These are phyloP conservation scores for Telenomus remus DNA, from an alignment of 1,140 invertebrate genomes.

Conservation along the genomic window DNA sequence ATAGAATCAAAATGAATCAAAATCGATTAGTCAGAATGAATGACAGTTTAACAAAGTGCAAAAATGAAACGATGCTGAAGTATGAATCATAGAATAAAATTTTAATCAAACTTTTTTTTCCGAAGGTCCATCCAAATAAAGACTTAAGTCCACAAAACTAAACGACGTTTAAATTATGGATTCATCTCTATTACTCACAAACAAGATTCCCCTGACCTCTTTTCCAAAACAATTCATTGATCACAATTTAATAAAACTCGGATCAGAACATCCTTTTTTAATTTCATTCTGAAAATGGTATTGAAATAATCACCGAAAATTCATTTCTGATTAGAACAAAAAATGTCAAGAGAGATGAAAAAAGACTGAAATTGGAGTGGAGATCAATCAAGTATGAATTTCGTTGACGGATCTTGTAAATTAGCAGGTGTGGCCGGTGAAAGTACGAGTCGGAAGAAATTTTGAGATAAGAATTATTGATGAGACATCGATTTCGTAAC, in stretches of 20 bases:
- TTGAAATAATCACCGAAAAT: no score
- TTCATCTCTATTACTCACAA: background rate
- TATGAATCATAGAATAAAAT: slow-evolving; percentile 35
- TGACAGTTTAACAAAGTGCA: slow-evolving; percentile 8
- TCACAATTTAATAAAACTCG: background rate
- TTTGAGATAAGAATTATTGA: slow-evolving; percentile 41
- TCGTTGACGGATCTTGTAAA: slow-evolving; percentile 31
- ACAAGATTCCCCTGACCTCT: no score
- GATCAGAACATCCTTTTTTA: no score
- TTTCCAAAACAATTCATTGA: no score
- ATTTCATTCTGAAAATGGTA: no score
- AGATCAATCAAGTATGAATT: slow-evolving; percentile 48
- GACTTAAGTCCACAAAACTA: slow-evolving; percentile 33
- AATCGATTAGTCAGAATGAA: slow-evolving; percentile 27
- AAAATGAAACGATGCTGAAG: slow-evolving; percentile 31
- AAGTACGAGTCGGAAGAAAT: slow-evolving; percentile 14
- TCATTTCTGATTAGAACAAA: no score
- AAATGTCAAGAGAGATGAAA: no score
- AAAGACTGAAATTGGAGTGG: slow-evolving; percentile 35
- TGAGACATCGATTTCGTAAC: slow-evolving; percentile 29
- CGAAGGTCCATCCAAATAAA: slow-evolving; percentile 38
- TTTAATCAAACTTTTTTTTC: slow-evolving; percentile 34
- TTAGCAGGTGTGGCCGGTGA: slow-evolving; percentile 30
- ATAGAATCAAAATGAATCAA: no score
- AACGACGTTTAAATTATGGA: slow-evolving; percentile 5